phyloP scores from a whole-genome alignment of 1,140 invertebrate genomes.

The Vanessa atalanta region DNA sequence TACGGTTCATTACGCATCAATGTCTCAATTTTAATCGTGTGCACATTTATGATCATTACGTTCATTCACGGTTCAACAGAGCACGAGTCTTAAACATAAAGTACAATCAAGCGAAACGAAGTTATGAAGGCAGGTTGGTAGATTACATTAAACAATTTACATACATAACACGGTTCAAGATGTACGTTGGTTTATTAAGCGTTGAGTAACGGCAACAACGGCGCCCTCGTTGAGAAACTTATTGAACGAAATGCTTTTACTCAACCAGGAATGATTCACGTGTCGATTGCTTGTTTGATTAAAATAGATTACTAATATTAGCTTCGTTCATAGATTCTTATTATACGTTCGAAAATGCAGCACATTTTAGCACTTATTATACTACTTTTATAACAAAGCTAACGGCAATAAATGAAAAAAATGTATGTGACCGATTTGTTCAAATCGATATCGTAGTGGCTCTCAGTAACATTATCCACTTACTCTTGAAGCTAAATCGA shows the following conservation, averaged over 20 bases:
- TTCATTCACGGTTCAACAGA: constrained; percentile 57
- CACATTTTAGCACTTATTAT: too few relatives aligned
- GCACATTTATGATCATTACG: constrained; percentile 40
- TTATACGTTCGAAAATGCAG: too few relatives aligned
- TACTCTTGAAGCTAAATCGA: too few relatives aligned
- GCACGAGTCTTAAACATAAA: constrained; percentile 38
- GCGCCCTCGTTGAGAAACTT: constrained; percentile 43
- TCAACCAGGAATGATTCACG: constrained; percentile 45
- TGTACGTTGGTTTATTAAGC: constrained; percentile 32
- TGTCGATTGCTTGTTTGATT: constrained; percentile 6
- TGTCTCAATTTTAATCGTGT: constrained; percentile 61
- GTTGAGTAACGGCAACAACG: constrained; percentile 44
- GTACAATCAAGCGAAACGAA: constrained; percentile 41
- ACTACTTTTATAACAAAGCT: too few relatives aligned
- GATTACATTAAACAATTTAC: constrained; percentile 40
- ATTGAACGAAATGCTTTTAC: constrained; percentile 50
- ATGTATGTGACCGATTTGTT: too few relatives aligned
- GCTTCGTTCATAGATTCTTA: background rate
- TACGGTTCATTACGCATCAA: constrained; percentile 52
- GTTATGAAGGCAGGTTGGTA: constrained; percentile 41
- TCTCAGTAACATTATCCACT: too few relatives aligned
- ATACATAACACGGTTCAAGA: constrained; percentile 27
- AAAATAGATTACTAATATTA: constrained; percentile 5
- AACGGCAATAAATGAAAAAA: too few relatives aligned
- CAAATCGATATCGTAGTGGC: too few relatives aligned